Base-by-base conservation (phyloP, 2,113 vertebrate species). In the Limnothrissa miodon region DNA sequence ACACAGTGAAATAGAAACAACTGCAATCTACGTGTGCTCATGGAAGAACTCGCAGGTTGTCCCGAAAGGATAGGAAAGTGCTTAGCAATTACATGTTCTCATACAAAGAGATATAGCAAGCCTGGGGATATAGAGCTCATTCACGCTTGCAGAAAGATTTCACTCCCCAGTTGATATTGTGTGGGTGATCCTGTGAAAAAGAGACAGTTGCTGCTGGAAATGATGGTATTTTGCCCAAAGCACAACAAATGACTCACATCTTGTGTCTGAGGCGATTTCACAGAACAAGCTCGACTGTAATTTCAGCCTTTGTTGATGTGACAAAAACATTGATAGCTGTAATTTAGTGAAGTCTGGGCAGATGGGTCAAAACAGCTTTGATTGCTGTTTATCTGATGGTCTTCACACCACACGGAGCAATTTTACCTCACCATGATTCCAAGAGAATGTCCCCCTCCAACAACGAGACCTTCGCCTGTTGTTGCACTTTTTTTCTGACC, bases 211-310 rank as follows among this genome's bases (percentile, higher is more conserved):
- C 33, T 15, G 3, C 33, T 15, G 3, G 13, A 74, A 36, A 74
- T 21, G 33, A 36, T 74, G 66, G 33, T 33, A 74, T 74, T 74
- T 74, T 2, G 66, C 29, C 66, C 66, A 74, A 74, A 36, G 66
- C 66, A 74, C 13, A 74, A 74, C 66, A 74, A 15, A 74, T 74
- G 66, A 74, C 66, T 74, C 66, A 74, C 15, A 74, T 74, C 66
- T 74, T 74, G 66, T 36, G 66, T 74, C 66, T 74, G 66, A 33
- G 25, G 66, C 29, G 29, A 74, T 74, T 74, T 74, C 29, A 33
- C 25, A 19, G 33, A 74, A 36, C 66, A 39, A 70, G 62, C 33
- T 74, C 0, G 29, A 74, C 66, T 74, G 66, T 74, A 74, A 74
- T 74, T 74, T 33, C 33, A 36, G 33, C 29, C 66, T 74, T 33